Conservation (phyloP, 2,797 vertebrate species). For the Morus bassanus region DNA sequence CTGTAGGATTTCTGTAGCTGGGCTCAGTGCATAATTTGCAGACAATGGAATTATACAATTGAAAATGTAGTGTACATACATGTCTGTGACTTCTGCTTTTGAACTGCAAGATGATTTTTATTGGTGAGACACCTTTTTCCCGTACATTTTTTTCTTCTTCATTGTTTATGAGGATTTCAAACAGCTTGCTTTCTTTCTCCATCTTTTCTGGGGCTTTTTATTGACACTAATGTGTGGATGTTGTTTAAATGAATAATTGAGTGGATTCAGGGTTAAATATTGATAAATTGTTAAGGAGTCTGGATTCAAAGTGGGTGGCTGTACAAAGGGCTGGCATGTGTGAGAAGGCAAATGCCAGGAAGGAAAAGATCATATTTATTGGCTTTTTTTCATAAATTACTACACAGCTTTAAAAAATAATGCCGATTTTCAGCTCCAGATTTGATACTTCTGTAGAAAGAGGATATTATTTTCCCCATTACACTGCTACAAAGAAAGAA, state of each 20-base stretch:
- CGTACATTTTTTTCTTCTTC: neutral
- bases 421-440: neutral
- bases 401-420: neutral
- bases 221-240: neutral
- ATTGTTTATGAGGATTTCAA: neutral
- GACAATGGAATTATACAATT: neutral
- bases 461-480: neutral
- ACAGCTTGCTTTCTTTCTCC: neutral
- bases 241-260: constrained; percentile 44
- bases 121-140: neutral
- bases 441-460: neutral
- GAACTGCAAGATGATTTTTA: neutral
- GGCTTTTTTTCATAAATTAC: neutral
- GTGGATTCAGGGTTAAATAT: neutral
- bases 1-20: neutral
- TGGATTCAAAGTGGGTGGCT: neutral
- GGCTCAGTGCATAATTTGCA: neutral
- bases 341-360: neutral
- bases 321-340: neutral
- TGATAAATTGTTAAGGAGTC: neutral
- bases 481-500: neutral
- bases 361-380: neutral
- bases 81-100: neutral
- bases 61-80: neutral
- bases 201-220: neutral